These are phyloP conservation scores for Loripinus fragilis DNA, from an alignment of 2,888 invertebrate genomes.

Conservation along the genomic window DNA sequence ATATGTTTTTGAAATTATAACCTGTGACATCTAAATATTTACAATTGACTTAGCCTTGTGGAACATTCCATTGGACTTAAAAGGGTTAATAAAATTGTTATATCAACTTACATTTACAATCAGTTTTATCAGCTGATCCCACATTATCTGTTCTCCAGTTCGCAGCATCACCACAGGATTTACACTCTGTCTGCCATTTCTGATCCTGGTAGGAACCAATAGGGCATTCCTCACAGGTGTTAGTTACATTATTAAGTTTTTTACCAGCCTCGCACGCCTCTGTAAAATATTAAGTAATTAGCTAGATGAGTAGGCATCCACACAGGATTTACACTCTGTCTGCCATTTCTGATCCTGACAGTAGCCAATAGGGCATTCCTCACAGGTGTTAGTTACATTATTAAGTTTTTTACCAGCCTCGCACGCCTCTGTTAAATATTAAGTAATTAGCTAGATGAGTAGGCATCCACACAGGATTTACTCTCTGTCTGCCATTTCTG, in stretches of 20 bases:
- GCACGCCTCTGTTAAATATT: slow-evolving; percentile 86
- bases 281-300: slow-evolving; percentile 48
- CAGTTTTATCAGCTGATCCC: slow-evolving; percentile 33
- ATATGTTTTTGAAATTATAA: too few species aligned
- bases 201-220: slow-evolving; percentile 81
- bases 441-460: too few species aligned
- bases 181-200: slow-evolving; percentile 91
- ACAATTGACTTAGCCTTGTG: too few species aligned
- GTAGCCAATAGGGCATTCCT: slow-evolving; percentile 88
- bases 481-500: slow-evolving; percentile 90
- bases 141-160: slow-evolving; percentile 82
- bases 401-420: slow-evolving; percentile 93
- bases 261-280: slow-evolving; percentile 92
- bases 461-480: slow-evolving; percentile 77
- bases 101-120: slow-evolving; percentile 63
- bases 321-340: slow-evolving; percentile 89
- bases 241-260: slow-evolving; percentile 87
- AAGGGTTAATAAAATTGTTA: too few species aligned
- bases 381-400: slow-evolving; percentile 87
- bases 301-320: too few species aligned
- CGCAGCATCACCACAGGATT: slow-evolving; percentile 53
- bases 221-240: slow-evolving; percentile 91
- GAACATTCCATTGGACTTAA: too few species aligned
- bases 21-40: too few species aligned
- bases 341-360: slow-evolving; percentile 85